phyloP scores from a whole-genome alignment of 2,888 invertebrate genomes.

The Oegoconia quadripuncta region DNA sequence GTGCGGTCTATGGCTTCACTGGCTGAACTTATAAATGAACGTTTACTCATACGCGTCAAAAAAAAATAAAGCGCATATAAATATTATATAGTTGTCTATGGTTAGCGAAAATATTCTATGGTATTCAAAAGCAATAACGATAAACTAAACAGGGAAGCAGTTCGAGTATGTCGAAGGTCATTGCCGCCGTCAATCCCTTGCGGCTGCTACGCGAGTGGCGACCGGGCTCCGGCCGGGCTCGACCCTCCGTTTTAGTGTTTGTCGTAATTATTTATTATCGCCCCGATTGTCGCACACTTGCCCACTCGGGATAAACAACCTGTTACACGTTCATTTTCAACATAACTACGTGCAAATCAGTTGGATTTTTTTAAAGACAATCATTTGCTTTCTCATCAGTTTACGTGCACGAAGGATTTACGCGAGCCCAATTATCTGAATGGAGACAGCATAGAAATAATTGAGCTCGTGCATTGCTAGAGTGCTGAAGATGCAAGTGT shows the following conservation, averaged over 20 bases:
- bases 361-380: constrained; percentile 13
- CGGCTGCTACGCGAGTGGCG: constrained; percentile 10
- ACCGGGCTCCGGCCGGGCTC: constrained; percentile 17
- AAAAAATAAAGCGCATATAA: no score
- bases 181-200: constrained; percentile 22
- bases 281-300: constrained; percentile 28
- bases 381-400: constrained; percentile 19
- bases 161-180: constrained; percentile 31
- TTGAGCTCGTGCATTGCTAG: constrained; percentile 17
- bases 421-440: constrained; percentile 20
- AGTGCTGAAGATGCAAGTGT: constrained; percentile 19
- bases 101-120: not conserved
- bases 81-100: not conserved
- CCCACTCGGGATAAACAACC: constrained; percentile 19
- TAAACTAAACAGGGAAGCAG: constrained; percentile 20
- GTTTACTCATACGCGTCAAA: no score
- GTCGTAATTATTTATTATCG: constrained; percentile 36
- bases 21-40: no score
- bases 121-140: not conserved
- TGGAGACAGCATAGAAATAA: constrained; percentile 13
- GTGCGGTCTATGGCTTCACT: no score
- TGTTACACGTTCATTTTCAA: constrained; percentile 4
- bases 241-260: constrained; percentile 20
- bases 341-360: constrained; percentile 15
- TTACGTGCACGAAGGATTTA: constrained; percentile 17